Conservation (phyloP, 2,888 invertebrate genomes). For the Strigamia maritima region DNA sequence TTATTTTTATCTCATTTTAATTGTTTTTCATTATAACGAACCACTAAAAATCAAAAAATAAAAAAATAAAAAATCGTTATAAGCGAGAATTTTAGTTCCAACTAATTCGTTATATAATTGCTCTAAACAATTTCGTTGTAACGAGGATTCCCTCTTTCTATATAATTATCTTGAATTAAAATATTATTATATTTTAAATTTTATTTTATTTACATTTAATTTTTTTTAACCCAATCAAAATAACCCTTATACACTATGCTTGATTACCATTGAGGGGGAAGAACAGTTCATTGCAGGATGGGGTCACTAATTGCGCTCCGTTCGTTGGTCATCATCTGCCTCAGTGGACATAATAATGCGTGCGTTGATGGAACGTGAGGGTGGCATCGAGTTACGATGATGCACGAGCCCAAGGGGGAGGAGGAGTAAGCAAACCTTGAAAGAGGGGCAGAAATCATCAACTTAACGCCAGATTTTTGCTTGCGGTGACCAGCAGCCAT, state of each 20-base stretch:
- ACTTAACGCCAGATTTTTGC: not conserved
- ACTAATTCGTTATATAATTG: too few species aligned
- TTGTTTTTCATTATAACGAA: too few species aligned
- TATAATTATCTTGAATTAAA: too few species aligned
- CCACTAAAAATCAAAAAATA: too few species aligned
- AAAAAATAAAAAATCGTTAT: too few species aligned
- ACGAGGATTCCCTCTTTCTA: too few species aligned
- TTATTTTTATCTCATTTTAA: too few species aligned
- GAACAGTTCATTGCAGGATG: not conserved
- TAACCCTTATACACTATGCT: not conserved
- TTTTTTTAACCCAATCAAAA: too few species aligned
- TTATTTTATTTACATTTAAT: too few species aligned
- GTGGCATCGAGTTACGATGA: not conserved
- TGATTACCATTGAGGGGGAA: not conserved
- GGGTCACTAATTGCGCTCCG: not conserved
- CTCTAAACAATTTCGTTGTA: too few species aligned
- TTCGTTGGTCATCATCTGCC: not conserved
- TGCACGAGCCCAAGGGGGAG: not conserved
- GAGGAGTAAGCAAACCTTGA: not conserved
- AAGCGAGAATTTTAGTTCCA: too few species aligned
- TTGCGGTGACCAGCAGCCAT: not conserved
- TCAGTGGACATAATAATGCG: not conserved
- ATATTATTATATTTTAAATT: too few species aligned
- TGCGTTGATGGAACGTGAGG: not conserved
- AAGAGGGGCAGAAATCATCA: not conserved